Evolutionary conservation across 2,113 vertebrate species (phyloP).

Genomic region (Thamnophis sirtalis): DNA sequence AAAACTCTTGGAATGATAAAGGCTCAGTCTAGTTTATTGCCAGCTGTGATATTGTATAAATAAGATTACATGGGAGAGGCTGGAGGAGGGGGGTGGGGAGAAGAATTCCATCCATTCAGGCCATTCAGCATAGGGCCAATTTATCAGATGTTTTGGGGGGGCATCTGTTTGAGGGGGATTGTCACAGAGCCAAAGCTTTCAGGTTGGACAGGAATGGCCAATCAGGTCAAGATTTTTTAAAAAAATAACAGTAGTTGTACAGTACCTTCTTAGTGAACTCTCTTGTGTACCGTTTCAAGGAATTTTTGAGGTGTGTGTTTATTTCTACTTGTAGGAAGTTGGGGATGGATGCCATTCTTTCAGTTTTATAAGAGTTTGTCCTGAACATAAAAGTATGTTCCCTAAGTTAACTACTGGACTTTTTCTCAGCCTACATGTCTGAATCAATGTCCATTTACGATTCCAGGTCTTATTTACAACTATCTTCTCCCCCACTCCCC

Average conservation of each 20-base stretch:
- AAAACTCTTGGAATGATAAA: background rate
- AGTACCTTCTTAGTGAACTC: background rate
- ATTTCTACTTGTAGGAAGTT: background rate
- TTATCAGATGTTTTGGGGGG: background rate
- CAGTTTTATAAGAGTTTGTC: background rate
- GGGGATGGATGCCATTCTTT: background rate
- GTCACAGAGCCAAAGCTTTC: background rate
- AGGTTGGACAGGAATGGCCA: background rate
- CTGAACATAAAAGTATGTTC: background rate
- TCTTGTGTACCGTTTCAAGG: background rate
- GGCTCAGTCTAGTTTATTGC: background rate
- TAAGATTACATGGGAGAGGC: background rate
- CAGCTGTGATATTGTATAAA: background rate
- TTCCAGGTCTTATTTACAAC: background rate
- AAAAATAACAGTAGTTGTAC: background rate
- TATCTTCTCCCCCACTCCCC: background rate
- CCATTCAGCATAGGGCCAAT: background rate
- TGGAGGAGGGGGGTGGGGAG: background rate
- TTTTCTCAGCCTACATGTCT: background rate
- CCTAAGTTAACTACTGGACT: background rate
- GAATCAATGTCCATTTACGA: background rate
- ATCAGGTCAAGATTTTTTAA: background rate
- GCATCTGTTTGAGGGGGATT: background rate
- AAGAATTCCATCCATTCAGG: background rate
- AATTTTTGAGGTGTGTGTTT: background rate